Evolutionary conservation across 1,140 invertebrate species (phyloP).

Genomic region (Subanguina moxae): DNA sequence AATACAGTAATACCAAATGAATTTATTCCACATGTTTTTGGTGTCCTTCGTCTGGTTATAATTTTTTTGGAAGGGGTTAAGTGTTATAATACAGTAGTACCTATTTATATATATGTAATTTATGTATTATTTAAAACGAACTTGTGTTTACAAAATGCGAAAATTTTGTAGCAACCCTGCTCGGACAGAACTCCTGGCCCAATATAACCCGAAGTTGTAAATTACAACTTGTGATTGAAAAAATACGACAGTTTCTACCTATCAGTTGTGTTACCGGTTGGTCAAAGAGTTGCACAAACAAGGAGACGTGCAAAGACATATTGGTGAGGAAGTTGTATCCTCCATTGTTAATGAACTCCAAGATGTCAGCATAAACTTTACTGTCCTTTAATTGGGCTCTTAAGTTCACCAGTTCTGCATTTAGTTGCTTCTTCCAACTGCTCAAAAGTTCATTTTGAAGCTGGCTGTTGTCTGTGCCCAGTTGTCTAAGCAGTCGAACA

Average conservation of each 20-base stretch:
- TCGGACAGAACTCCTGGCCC: background rate
- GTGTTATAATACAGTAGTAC: no score
- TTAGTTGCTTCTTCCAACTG: constrained; percentile 15
- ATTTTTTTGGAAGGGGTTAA: no score
- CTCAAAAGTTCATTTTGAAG: constrained; percentile 14
- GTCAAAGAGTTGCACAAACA: constrained; percentile 27
- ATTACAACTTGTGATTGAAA: no score
- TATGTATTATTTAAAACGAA: no score
- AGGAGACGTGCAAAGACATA: constrained; percentile 20
- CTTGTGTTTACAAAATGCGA: no score
- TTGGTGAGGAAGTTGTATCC: constrained; percentile 35
- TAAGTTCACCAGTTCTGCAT: constrained; percentile 18
- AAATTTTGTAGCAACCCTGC: no score
- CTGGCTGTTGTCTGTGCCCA: constrained; percentile 11
- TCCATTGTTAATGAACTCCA: constrained; percentile 34
- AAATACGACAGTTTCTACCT: no score
- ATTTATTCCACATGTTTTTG: no score
- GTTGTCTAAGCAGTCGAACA: constrained; percentile 9
- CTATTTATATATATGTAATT: no score
- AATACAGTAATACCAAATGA: no score
- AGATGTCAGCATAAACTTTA: constrained; percentile 17
- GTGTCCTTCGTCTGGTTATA: no score
- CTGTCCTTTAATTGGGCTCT: background rate
- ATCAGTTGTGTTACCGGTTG: constrained; percentile 15
- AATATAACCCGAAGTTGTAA: no score